A percentile compares a stretch with the other conserved stretches of the same genome.
phyloP scores from a whole-genome alignment of 2,797 vertebrate genomes.

The Parauchenoglanis punctatus region DNA sequence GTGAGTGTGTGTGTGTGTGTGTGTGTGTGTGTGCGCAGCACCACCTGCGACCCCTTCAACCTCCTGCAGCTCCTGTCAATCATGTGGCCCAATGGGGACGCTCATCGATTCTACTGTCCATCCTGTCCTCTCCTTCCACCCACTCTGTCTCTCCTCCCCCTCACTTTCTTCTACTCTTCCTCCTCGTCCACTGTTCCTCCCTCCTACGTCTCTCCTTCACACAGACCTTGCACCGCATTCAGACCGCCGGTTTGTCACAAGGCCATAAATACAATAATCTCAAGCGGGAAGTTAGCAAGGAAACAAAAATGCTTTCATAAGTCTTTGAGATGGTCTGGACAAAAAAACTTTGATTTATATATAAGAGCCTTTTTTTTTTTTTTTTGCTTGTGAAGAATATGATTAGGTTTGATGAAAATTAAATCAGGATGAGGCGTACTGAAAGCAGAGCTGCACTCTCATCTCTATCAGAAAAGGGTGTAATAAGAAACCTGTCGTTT shows the following conservation, averaged over 20 bases:
- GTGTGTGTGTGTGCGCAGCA: background rate
- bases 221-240: slow-evolving; percentile 14
- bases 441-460: slow-evolving; percentile 3
- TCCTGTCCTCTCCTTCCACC: background rate
- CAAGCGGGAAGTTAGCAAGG: background rate
- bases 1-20: background rate
- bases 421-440: background rate
- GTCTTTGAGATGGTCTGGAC: background rate
- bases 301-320: slow-evolving; percentile 16
- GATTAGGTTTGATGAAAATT: slow-evolving; percentile 27
- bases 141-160: slow-evolving; percentile 3
- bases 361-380: background rate
- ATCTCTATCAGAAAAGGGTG: background rate
- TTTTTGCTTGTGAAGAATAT: background rate
- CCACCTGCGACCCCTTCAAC: slow-evolving; percentile 38
- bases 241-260: slow-evolving; percentile 18
- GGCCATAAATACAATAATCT: slow-evolving; percentile 21
- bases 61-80: slow-evolving; percentile 37
- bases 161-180: slow-evolving; percentile 8
- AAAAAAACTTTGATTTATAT: background rate
- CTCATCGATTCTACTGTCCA: slow-evolving; percentile 38
- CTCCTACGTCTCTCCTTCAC: slow-evolving; percentile 19
- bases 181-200: background rate
- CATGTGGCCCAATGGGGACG: background rate
- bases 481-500: slow-evolving; percentile 34